phyloP scores from a whole-genome alignment of 1,140 invertebrate species.

The Acromyrmex charruanus region DNA sequence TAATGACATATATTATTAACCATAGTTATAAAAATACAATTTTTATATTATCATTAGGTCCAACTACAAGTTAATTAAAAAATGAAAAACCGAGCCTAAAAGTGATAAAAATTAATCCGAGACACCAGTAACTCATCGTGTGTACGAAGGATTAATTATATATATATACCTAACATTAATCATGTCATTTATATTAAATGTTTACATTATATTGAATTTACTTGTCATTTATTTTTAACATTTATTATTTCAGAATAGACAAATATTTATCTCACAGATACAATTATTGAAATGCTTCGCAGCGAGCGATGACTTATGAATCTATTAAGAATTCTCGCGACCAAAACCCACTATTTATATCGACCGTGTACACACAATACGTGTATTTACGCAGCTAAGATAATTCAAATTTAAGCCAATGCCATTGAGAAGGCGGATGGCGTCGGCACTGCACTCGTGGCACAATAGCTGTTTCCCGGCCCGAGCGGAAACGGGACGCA shows the following conservation, averaged over 20 bases:
- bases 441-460: neutral
- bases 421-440: neutral
- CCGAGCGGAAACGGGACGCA: conserved; percentile 11
- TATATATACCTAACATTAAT: too few relatives aligned
- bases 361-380: neutral
- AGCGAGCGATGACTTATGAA: conserved; percentile 7
- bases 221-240: neutral
- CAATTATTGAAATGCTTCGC: neutral
- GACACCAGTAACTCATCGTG: too few relatives aligned
- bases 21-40: too few relatives aligned
- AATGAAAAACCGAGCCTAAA: too few relatives aligned
- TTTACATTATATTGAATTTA: neutral
- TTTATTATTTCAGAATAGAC: neutral
- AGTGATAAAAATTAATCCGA: too few relatives aligned
- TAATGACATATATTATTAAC: too few relatives aligned
- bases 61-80: too few relatives aligned
- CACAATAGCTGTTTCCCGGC: conserved; percentile 46
- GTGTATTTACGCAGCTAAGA: conserved; percentile 44
- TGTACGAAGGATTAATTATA: too few relatives aligned
- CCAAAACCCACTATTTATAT: neutral
- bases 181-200: neutral
- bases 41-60: too few relatives aligned
- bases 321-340: conserved; percentile 13
- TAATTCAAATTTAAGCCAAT: conserved; percentile 49
- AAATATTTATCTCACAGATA: neutral